Evolutionary conservation across 2,888 invertebrate species (phyloP).

Genomic region (Spodoptera exigua): DNA sequence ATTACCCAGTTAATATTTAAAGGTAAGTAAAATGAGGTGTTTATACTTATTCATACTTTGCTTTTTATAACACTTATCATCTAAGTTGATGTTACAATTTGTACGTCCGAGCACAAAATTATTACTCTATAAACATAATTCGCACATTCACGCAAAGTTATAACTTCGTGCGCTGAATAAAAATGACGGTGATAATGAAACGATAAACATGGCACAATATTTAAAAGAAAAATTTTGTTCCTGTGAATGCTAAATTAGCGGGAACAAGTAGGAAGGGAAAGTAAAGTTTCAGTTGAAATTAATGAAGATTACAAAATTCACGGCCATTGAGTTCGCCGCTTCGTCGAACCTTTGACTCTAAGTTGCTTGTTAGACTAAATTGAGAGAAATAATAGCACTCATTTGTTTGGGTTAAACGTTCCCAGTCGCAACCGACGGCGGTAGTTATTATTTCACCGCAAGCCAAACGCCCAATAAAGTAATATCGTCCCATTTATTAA

Average conservation of each 20-base stretch:
- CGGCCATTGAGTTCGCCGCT: slow-evolving; percentile 87
- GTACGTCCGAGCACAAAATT: slow-evolving; percentile 1
- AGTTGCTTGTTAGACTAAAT: slow-evolving; percentile 88
- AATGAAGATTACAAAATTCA: slow-evolving; percentile 89
- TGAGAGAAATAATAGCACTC: slow-evolving; percentile 88
- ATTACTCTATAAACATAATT: slow-evolving; percentile 43
- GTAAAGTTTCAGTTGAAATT: slow-evolving; percentile 85
- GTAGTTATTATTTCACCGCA: slow-evolving; percentile 74
- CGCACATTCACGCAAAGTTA: slow-evolving; percentile 41
- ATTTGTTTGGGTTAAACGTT: slow-evolving; percentile 87
- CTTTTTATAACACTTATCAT: slow-evolving; percentile 10
- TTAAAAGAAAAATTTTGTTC: slow-evolving; percentile 55
- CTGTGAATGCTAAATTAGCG: slow-evolving; percentile 66
- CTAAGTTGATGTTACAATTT: slow-evolving; percentile 10
- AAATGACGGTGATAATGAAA: slow-evolving; percentile 43
- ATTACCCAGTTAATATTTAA: slow-evolving; percentile 52
- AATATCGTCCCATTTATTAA: slow-evolving; percentile 37
- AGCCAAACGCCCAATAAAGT: slow-evolving; percentile 63
- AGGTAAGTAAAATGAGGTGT: slow-evolving; percentile 25
- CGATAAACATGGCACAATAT: slow-evolving; percentile 58
- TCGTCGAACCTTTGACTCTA: slow-evolving; percentile 86
- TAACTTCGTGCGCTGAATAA: slow-evolving; percentile 51
- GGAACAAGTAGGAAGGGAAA: slow-evolving; percentile 77
- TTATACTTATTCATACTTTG: slow-evolving; percentile 18
- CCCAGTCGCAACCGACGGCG: slow-evolving; percentile 71